A percentile compares a stretch with the other conserved stretches of the same genome.
Evolutionary conservation across 2,888 invertebrate genomes (phyloP).

Genomic region (Mimas tiliae): DNA sequence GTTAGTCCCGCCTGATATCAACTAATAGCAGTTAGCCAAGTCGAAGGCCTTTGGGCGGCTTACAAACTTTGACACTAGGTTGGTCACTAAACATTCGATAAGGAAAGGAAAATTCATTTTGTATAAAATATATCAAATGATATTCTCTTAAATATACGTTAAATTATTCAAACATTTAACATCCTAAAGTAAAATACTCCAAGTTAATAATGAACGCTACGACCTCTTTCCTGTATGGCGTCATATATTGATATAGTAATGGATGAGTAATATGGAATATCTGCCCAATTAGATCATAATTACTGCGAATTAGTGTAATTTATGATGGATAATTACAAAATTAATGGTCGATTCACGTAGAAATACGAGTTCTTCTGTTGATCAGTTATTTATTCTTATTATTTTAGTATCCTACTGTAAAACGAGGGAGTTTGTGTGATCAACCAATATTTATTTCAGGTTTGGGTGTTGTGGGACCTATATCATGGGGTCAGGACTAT

Average conservation of each 20-base stretch:
- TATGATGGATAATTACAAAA: constrained; percentile 4
- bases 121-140: too few species aligned
- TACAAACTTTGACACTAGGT: too few species aligned
- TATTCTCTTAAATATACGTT: background rate
- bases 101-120: too few species aligned
- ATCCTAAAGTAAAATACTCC: background rate
- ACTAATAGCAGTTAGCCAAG: too few species aligned
- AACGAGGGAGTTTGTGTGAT: too few species aligned
- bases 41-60: too few species aligned
- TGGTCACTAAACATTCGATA: too few species aligned
- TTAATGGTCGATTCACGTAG: background rate
- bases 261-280: constrained; percentile 23
- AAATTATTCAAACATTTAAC: constrained; percentile 1
- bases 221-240: background rate
- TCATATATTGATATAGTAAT: constrained; percentile 1
- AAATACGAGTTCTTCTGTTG: background rate
- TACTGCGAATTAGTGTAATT: constrained; percentile 2
- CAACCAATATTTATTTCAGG: too few species aligned
- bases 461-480: too few species aligned
- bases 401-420: too few species aligned
- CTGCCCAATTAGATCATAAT: constrained; percentile 16
- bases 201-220: constrained; percentile 24
- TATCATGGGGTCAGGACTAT: too few species aligned
- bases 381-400: background rate
- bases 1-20: too few species aligned